phyloP scores from a whole-genome alignment of 2,888 invertebrate species.

The Poecilus cupreus region DNA sequence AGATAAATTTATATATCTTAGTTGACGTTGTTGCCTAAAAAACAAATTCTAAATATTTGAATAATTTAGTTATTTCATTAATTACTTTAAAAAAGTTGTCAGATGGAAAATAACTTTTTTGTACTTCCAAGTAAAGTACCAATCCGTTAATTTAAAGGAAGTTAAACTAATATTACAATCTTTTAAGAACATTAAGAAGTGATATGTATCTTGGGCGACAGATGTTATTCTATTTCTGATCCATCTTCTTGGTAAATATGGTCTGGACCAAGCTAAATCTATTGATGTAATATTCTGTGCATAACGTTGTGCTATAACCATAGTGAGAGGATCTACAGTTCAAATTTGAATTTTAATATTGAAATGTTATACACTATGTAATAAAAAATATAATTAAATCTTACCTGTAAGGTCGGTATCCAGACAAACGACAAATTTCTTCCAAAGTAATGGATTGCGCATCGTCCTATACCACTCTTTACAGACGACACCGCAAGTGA shows the following conservation, averaged over 20 bases:
- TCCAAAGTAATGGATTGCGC: slow-evolving; percentile 67
- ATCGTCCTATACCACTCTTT: slow-evolving; percentile 67
- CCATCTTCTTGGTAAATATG: slow-evolving; percentile 70
- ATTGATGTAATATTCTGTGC: slow-evolving; percentile 72
- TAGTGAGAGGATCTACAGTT: slow-evolving; percentile 67
- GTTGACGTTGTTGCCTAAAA: slow-evolving; percentile 71
- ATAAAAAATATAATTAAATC: not conserved
- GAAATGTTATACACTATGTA: not conserved
- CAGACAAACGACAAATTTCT: slow-evolving; percentile 66
- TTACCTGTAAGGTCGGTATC: slow-evolving; percentile 68
- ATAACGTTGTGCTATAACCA: slow-evolving; percentile 68
- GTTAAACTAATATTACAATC: slow-evolving; percentile 70
- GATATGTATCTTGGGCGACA: slow-evolving; percentile 70
- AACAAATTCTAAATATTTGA: not conserved
- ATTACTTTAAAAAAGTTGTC: slow-evolving; percentile 68
- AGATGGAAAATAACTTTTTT: slow-evolving; percentile 69
- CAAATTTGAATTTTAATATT: slow-evolving; percentile 34
- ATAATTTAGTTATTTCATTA: not conserved
- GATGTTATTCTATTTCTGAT: slow-evolving; percentile 70
- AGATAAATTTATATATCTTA: slow-evolving; percentile 70
- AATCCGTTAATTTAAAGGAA: slow-evolving; percentile 72
- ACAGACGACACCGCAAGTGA: slow-evolving; percentile 68
- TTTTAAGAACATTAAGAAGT: slow-evolving; percentile 67
- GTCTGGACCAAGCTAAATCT: slow-evolving; percentile 73
- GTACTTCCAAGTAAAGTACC: slow-evolving; percentile 72